phyloP scores from a whole-genome alignment of 2,888 invertebrate species.

The Lithodes maja region DNA sequence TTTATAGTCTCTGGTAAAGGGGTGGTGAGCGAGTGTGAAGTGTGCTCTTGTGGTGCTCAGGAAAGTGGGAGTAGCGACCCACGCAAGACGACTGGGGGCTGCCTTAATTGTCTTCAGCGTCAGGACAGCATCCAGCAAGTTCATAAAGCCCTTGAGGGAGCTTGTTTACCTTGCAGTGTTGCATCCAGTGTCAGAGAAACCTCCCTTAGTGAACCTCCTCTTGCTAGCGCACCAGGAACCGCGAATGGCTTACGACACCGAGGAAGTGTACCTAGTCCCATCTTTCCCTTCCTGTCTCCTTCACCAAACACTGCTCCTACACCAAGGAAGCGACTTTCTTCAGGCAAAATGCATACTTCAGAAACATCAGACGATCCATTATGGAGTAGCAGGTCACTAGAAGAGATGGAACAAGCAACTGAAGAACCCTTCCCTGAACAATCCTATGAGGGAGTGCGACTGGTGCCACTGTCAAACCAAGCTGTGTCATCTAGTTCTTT shows the following conservation, averaged over 20 bases:
- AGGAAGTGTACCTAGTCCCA: conserved; percentile 28
- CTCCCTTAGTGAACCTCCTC: not conserved
- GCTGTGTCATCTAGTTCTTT: conserved; percentile 51
- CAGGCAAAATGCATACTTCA: not conserved
- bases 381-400: conserved; percentile 40
- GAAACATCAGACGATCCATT: conserved; percentile 16
- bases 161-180: conserved; percentile 43
- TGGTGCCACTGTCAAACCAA: conserved; percentile 52
- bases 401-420: conserved; percentile 28
- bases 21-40: conserved; percentile 6
- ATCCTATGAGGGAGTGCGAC: conserved; percentile 49
- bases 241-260: conserved; percentile 44
- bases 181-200: conserved; percentile 37
- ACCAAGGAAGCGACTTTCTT: not conserved
- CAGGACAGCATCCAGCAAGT: conserved; percentile 46
- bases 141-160: conserved; percentile 1
- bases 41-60: conserved; percentile 36
- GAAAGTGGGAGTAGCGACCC: conserved; percentile 20
- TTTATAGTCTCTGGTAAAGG: conserved; percentile 1
- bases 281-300: conserved; percentile 23
- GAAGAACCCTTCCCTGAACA: conserved; percentile 9
- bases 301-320: conserved; percentile 15
- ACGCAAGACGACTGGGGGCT: conserved; percentile 43
- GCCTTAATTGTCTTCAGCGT: conserved; percentile 54
- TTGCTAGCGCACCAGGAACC: conserved; percentile 2